Percentiles rank a stretch among this genome's conserved stretches.
Conservation (phyloP, 1,140 invertebrate species). For the Eriocheir sinensis region DNA sequence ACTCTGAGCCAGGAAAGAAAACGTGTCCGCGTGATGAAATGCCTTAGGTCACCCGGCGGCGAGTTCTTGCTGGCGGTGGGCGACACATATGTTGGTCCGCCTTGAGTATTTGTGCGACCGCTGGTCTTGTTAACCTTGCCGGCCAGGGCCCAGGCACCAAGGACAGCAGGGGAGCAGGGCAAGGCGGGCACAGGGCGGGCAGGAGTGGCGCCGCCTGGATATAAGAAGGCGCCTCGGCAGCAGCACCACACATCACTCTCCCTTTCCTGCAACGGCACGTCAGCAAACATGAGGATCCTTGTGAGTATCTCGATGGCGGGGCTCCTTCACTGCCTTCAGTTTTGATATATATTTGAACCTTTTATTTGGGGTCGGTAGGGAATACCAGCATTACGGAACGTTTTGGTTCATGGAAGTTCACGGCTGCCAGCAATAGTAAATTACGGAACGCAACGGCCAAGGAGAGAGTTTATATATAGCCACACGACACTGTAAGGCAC, state of each 20-base stretch:
- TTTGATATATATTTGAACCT: not conserved
- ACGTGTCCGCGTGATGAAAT: not conserved
- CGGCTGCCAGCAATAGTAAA: not conserved
- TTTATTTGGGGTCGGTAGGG: too few species aligned
- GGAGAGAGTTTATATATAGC: not conserved
- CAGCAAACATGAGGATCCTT: conserved; percentile 47
- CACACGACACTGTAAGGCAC: too few species aligned
- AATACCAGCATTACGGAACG: not conserved
- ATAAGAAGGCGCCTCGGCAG: not conserved
- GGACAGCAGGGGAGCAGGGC: too few species aligned
- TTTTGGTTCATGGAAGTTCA: not conserved
- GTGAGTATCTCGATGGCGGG: not conserved
- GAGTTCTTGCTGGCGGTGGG: not conserved
- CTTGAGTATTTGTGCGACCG: not conserved
- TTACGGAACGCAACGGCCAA: not conserved
- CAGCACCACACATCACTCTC: not conserved
- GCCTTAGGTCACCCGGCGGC: not conserved
- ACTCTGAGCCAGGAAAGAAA: not conserved
- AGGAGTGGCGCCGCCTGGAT: not conserved
- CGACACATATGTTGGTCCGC: too few species aligned
- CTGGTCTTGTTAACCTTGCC: not conserved
- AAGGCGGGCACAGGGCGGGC: not conserved
- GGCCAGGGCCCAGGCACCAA: too few species aligned
- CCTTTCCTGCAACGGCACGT: not conserved
- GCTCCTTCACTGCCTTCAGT: too few species aligned